Evolutionary conservation across 2,888 invertebrate species (phyloP).

Genomic region (Ditylenchus weischeri): DNA sequence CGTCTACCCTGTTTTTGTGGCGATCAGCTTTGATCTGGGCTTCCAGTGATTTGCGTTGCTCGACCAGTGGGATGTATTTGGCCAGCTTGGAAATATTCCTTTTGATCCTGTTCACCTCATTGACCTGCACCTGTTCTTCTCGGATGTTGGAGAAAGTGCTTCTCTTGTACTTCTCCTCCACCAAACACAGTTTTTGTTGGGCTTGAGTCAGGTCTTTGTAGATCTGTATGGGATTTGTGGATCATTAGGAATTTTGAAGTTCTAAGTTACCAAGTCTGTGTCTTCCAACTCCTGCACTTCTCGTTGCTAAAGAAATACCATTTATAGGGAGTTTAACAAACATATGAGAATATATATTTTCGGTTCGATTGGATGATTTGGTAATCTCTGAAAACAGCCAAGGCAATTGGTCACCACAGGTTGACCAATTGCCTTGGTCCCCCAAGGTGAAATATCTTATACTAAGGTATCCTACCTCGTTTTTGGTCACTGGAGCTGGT

Average conservation of each 20-base stretch:
- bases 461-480: too few species aligned
- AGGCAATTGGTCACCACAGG: too few species aligned
- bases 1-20: slow-evolving; percentile 1
- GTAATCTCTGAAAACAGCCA: too few species aligned
- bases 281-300: slow-evolving; percentile 25
- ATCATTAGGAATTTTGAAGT: too few species aligned
- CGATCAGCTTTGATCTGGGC: slow-evolving; percentile 17
- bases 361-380: too few species aligned
- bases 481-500: too few species aligned
- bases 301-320: slow-evolving; percentile 11
- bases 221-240: too few species aligned
- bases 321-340: background rate
- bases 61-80: slow-evolving; percentile 26
- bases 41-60: slow-evolving; percentile 20
- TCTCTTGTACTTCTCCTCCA: slow-evolving; percentile 17
- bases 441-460: too few species aligned
- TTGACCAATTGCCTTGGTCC: too few species aligned
- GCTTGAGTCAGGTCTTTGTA: slow-evolving; percentile 19
- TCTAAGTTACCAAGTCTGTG: background rate
- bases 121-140: slow-evolving; percentile 26
- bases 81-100: slow-evolving; percentile 23
- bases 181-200: slow-evolving; percentile 16
- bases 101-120: slow-evolving; percentile 21
- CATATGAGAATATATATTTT: too few species aligned
- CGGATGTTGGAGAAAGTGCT: slow-evolving; percentile 22